A percentile compares a stretch with the other conserved stretches of the same genome.
These are phyloP conservation scores for Drosophila serrata DNA, from an alignment of 1,140 invertebrate species.

Conservation along the genomic window DNA sequence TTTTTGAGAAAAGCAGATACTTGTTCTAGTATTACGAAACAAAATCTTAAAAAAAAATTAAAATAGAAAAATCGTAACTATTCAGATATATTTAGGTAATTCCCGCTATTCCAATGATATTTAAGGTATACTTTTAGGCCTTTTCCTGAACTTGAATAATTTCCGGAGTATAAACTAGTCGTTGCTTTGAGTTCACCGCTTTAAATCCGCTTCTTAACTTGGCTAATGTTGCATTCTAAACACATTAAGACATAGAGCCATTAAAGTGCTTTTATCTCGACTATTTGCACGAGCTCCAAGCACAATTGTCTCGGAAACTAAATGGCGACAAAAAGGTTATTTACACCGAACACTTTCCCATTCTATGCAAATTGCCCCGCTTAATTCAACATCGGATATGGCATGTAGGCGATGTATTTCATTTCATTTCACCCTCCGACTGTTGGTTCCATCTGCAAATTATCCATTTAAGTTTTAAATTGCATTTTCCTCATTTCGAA, in stretches of 20 bases:
- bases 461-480: constrained; percentile 51
- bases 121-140: constrained; percentile 22
- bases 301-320: constrained; percentile 37
- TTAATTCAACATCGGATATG: constrained; percentile 33
- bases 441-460: constrained; percentile 25
- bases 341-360: constrained; percentile 18
- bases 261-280: constrained; percentile 64
- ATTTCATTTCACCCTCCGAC: constrained; percentile 19
- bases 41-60: not conserved
- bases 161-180: constrained; percentile 11
- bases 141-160: not conserved
- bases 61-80: not conserved
- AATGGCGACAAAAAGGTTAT: constrained; percentile 19
- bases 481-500: constrained; percentile 35
- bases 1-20: not conserved
- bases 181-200: not conserved
- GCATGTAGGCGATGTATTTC: constrained; percentile 17
- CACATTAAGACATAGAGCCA: constrained; percentile 43
- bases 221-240: constrained; percentile 66
- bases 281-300: constrained; percentile 42
- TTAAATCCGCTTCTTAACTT: constrained; percentile 14
- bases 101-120: fast-evolving
- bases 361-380: constrained; percentile 35
- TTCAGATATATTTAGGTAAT: not conserved
- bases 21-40: not conserved